Conservation (phyloP, 2,113 vertebrate species). For the Nothobranchius kuhntae region DNA sequence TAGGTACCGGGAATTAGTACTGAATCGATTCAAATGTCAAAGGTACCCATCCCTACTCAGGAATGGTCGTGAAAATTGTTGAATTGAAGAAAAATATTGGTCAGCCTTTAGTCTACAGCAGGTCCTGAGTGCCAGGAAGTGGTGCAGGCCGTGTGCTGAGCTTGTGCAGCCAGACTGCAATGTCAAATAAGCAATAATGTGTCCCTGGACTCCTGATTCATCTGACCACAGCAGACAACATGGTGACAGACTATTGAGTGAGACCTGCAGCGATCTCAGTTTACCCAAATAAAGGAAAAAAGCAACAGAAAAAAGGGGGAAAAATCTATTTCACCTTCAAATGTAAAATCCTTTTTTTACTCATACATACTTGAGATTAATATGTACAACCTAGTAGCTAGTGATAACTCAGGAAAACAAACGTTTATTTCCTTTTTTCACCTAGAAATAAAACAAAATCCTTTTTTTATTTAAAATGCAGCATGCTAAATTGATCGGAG, state of each 20-base stretch:
- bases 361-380: conserved; percentile 38
- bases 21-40: too few species aligned
- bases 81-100: conserved; percentile 79
- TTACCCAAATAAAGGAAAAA: conserved; percentile 57
- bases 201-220: conserved; percentile 78
- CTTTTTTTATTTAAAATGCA: conserved; percentile 69
- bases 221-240: conserved; percentile 81
- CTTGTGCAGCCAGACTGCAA: conserved; percentile 77
- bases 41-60: neutral
- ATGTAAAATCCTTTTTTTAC: conserved; percentile 35
- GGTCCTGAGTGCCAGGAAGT: conserved; percentile 79
- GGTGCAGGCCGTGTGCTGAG: conserved; percentile 75
- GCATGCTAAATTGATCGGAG: conserved; percentile 59
- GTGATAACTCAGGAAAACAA: conserved; percentile 61
- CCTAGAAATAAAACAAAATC: conserved; percentile 70
- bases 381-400: conserved; percentile 68
- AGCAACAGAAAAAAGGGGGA: conserved; percentile 37
- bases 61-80: conserved; percentile 76
- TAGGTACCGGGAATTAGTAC: too few species aligned
- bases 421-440: conserved; percentile 10
- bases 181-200: conserved; percentile 84
- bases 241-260: conserved; percentile 82
- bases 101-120: conserved; percentile 68
- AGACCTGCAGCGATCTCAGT: conserved; percentile 66
- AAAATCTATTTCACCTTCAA: conserved; percentile 67